Base-by-base conservation (phyloP, 2,888 invertebrate genomes). In the Rutpela maculata region DNA sequence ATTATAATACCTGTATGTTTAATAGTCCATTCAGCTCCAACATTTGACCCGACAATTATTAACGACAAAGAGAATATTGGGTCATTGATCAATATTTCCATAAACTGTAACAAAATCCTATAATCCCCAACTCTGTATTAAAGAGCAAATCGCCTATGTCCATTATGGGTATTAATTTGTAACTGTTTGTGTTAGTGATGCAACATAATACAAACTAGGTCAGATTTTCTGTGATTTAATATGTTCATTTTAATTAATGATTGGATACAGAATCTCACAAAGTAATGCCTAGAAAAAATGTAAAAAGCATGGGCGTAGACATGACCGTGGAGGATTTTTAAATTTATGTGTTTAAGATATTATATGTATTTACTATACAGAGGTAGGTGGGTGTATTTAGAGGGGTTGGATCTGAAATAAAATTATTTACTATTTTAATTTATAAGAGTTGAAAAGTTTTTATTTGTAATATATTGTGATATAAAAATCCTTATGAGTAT, bases 1-100 rank as follows among this genome's bases (percentile, higher is more conserved):
- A 3, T 26, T 26, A 26, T 26, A 26, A 26, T 26, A 26, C 7
- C 17, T 17, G 9, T 35, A 17, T 26, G 11, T 35, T 7, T 35
- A 9, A 62, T n/a, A 62, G 62, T 10, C 31, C 35, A 17, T 9
- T 26, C 11, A 50, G 4, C 35, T 15, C 22, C 50, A 55, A 7
- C 22, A 0, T 55, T 55, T 67, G 55, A 26, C 22, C n/a, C 19
- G n/a, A 31, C 31, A 50, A 56, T 67, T 67, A 67, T 55, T 67
- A 31, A 31, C 22, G 17, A 59, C 18, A 57, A 31, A 35, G 57
- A 31, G 19, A 59, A 59, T 55, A 18, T 57, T 57, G 38, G 59
- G 19, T 69, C 69, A 69, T 26, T 69, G 69, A 69, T 69, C 59
- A 69, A 57, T 68, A 68, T 68, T 56, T 56, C 68, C 55, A 38